Conservation (phyloP, 2,888 invertebrate species). For the Urechis unicinctus region DNA sequence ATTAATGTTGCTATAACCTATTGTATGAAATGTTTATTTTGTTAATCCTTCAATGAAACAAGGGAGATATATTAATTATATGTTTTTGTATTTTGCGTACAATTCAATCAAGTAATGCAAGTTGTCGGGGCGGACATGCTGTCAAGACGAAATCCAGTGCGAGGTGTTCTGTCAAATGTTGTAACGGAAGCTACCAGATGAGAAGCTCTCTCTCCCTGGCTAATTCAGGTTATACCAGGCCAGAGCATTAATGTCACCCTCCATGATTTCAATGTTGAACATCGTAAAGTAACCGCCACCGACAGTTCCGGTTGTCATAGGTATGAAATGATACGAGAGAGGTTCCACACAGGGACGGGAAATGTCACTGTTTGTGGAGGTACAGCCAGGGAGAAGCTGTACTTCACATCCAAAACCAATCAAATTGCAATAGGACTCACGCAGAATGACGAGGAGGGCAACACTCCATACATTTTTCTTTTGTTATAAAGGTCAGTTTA, state of each 20-base stretch:
- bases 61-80: too few relatives aligned
- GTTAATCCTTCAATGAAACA: too few relatives aligned
- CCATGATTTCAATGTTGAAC: neutral
- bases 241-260: neutral
- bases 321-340: neutral
- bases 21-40: too few relatives aligned
- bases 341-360: neutral
- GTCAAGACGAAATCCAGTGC: neutral
- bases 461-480: neutral
- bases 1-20: too few relatives aligned
- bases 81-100: too few relatives aligned
- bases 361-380: neutral
- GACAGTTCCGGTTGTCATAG: neutral
- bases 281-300: neutral
- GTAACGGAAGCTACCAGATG: neutral
- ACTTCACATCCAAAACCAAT: neutral
- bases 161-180: neutral
- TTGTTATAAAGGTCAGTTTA: neutral
- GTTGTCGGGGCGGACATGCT: too few relatives aligned
- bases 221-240: neutral
- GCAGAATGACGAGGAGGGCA: neutral
- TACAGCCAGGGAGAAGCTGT: neutral
- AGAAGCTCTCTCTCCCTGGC: neutral
- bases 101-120: too few relatives aligned
- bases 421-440: neutral